phyloP scores from a whole-genome alignment of 2,113 vertebrate species.

The Sprattus sprattus region DNA sequence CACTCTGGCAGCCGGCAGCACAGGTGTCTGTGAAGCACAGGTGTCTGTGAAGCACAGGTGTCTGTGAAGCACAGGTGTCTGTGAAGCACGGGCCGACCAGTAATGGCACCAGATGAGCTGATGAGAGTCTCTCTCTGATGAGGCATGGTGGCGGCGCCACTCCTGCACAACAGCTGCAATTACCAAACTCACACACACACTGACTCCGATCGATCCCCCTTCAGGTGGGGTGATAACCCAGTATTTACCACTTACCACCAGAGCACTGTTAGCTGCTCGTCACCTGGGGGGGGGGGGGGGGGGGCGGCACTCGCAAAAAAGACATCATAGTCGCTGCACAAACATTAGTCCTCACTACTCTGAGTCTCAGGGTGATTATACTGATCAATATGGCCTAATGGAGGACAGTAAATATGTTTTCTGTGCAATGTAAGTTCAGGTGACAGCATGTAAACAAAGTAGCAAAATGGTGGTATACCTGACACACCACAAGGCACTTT shows the following conservation, averaged over 20 bases:
- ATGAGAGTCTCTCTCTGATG: constrained; percentile 87
- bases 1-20: not conserved
- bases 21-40: not conserved
- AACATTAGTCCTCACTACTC: not conserved
- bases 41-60: not conserved
- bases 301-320: too few species aligned
- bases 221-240: constrained; percentile 82
- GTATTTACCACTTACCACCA: constrained; percentile 91
- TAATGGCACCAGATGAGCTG: constrained; percentile 84
- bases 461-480: not conserved
- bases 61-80: not conserved
- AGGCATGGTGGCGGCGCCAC: constrained; percentile 80
- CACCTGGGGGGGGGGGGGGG: constrained; percentile 75
- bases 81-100: constrained; percentile 30
- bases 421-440: too few species aligned
- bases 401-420: not conserved
- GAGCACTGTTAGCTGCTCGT: constrained; percentile 85
- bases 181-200: constrained; percentile 78
- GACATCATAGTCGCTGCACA: not conserved
- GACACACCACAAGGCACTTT: not conserved
- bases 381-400: not conserved
- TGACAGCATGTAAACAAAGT: not conserved
- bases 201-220: constrained; percentile 65
- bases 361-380: not conserved
- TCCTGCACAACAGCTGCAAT: constrained; percentile 87